Evolutionary conservation across 2,113 vertebrate species (phyloP).

Genomic region (Vulpes ferrilata): DNA sequence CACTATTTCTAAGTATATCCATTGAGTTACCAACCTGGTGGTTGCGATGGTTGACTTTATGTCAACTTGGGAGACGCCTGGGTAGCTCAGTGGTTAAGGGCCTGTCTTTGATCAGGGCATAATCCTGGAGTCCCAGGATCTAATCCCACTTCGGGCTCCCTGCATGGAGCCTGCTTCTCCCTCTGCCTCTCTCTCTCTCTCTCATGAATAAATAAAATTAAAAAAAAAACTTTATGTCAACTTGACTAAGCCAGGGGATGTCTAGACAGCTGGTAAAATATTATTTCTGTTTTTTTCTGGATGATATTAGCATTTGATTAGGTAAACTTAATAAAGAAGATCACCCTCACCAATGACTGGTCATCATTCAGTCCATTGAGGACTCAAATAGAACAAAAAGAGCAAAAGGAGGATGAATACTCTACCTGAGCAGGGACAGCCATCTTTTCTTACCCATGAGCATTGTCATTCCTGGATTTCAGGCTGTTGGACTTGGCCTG

Average conservation of each 20-base stretch:
- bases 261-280: too few species aligned
- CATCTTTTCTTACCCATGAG: background rate
- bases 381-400: background rate
- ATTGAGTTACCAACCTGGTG: background rate
- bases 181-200: too few species aligned
- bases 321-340: background rate
- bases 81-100: too few species aligned
- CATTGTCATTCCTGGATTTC: too few species aligned
- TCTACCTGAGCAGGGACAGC: background rate
- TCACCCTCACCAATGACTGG: background rate
- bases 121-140: too few species aligned
- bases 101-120: too few species aligned
- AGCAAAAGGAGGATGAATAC: background rate
- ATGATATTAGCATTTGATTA: background rate
- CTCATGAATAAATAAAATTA: too few species aligned
- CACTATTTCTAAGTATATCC: background rate
- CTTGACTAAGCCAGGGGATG: too few species aligned
- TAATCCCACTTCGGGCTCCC: too few species aligned
- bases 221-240: too few species aligned
- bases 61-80: background rate
- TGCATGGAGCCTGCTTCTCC: too few species aligned
- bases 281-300: background rate
- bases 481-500: background rate
- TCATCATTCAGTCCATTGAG: background rate
- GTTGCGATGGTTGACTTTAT: background rate